phyloP scores from a whole-genome alignment of 2,113 vertebrate species.

The Hepsetus odoe region DNA sequence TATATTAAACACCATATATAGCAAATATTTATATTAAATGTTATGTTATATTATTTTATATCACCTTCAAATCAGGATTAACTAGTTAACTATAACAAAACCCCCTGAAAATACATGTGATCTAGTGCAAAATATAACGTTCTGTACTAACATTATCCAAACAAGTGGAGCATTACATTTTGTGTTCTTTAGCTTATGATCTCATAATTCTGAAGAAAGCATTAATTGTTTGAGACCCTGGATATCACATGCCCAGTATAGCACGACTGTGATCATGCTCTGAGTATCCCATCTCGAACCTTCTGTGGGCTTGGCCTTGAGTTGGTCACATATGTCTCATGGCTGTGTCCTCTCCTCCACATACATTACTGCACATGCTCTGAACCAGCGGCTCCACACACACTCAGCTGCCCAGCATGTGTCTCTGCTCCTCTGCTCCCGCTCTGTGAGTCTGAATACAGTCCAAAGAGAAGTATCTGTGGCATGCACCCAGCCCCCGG shows the following conservation, averaged over 20 bases:
- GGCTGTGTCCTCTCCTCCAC: neutral
- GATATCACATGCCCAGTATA: neutral
- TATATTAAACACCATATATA: too few species aligned
- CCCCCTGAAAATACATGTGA: neutral
- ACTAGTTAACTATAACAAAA: neutral
- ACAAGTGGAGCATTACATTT: neutral
- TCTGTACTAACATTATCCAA: neutral
- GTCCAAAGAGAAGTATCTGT: slow-evolving; percentile 77
- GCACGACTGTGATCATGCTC: neutral
- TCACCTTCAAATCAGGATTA: too few species aligned
- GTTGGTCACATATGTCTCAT: slow-evolving; percentile 27
- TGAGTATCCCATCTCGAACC: neutral
- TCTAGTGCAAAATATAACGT: too few species aligned
- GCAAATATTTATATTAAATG: too few species aligned
- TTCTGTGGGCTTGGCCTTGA: slow-evolving; percentile 7
- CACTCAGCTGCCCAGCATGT: slow-evolving; percentile 59
- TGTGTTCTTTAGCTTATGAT: neutral
- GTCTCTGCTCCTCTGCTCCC: slow-evolving; percentile 52
- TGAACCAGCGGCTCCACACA: slow-evolving; percentile 39
- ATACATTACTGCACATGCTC: slow-evolving; percentile 11
- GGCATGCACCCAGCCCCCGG: slow-evolving; percentile 75
- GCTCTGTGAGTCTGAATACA: slow-evolving; percentile 59
- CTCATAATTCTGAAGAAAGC: neutral
- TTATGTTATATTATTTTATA: too few species aligned
- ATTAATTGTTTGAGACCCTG: neutral